Evolutionary conservation across 2,888 invertebrate species (phyloP), one percentile per base, ranked within the genome.

Genomic region (Diloba caeruleocephala): DNA sequence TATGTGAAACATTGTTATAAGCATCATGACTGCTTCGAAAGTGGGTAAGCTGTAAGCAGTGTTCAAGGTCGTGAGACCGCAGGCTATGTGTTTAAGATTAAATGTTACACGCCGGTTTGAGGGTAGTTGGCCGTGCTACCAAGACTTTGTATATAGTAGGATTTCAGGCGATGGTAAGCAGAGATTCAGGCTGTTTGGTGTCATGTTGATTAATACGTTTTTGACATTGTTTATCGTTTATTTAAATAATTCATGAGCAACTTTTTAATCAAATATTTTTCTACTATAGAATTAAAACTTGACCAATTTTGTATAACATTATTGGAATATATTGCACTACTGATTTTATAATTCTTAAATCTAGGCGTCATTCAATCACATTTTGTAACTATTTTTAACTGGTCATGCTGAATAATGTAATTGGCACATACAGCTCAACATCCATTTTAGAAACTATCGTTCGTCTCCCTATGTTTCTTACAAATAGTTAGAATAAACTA

Each of bases 1-100:
- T 25, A 1, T 49, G 23, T 36, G 12, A 41, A 37, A 13, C 31
- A 17, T 21, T 45, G 32, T 38, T 62, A 48, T 44, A 19, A 55
- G 44, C 63, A 59, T 51, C 54, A 41, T 25, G 31, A 41, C 56
- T 66, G 63, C 59, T 59, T 56, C 10, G 2, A 21, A 7, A 34
- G 1, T 10, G 41, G 29, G 14, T 60, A 29, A 53, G 70, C 64
- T 63, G 58, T 60, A 29, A 53, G 70, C 64, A 67, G 58, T 44
- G 44, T 55, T 44, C 55, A 58, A 48, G 31, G 52, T 58, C 76
- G 74, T 71, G 77, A 70, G 75, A 77, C 21, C 31, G 64, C 81
- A 73, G 44, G 70, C 61, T 70, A 61, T 28, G 59, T 71, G 71
- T 77, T 67, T 67, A 32, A 53, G 31, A 46, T 56, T 41, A 52